Base-by-base conservation (phyloP, 2,888 invertebrate species). In the Cybosia mesomella region DNA sequence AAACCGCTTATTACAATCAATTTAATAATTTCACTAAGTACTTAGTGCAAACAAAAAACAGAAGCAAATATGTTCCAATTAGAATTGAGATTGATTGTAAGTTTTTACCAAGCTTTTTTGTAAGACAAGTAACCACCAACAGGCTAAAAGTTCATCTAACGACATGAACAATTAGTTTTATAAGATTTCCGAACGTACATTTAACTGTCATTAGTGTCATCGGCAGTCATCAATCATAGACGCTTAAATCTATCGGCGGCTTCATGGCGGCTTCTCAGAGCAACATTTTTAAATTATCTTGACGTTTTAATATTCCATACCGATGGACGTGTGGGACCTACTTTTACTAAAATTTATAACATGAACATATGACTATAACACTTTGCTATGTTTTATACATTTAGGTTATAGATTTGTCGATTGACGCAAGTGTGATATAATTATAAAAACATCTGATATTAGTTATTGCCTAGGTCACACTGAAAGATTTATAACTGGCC, bases 181-280 rank as follows among this genome's bases (percentile, higher is more conserved):
- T 66, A 63, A 58, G 58, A n/a, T 67, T 71, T 77, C 74, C 74
- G 71, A 79, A 79, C 81, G 74, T 68, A 36, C 68, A 80, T 79
- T 79, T 79, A 80, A 75, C 79, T 75, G 79, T 75, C 79, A 74
- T 79, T 80, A 79, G 71, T 76, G 80, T 79, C 80, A 77, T 80
- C 80, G 64, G 60, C 67, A 36, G 32, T 68, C 79, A 80, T 80
- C 79, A 79, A 80, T 74, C 77, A 80, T 70, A 70, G 75, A 74
- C 72, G 73, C 72, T 77, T 80, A 80, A 76, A 74, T 78, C 73
- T 74, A 79, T 75, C 71, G 73, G 75, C 79, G 77, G 78, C 72
- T 63, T 71, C 70, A 74, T 70, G 73, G 75, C 79, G 77, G 78
- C 72, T 63, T 71, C 70, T 71, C 55, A 71, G 75, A 71, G 75